These are phyloP conservation scores for Dryococelus australis DNA, from an alignment of 2,888 invertebrate species.

Conservation along the genomic window DNA sequence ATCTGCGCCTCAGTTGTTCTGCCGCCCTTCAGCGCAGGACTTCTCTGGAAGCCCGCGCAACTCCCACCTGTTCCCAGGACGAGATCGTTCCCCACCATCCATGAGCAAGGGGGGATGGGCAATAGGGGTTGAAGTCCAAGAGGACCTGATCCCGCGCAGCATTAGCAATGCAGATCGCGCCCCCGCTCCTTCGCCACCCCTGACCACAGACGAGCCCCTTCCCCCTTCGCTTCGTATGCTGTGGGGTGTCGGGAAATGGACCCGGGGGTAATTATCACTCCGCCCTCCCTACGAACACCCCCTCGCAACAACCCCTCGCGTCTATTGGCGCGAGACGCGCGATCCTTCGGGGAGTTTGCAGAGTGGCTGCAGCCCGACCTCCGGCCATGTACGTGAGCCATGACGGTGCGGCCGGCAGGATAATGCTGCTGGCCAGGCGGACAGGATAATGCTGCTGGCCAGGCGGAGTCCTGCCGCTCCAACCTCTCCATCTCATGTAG, in stretches of 20 bases:
- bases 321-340: no score
- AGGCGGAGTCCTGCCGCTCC: no score
- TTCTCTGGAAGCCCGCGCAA: background rate
- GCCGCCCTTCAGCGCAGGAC: background rate
- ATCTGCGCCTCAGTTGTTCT: no score
- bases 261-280: constrained; percentile 10
- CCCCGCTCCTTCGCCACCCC: background rate
- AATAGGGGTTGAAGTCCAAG: background rate
- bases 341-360: background rate
- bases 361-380: background rate
- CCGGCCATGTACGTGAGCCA: no score
- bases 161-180: constrained; percentile 3
- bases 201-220: background rate
- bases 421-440: no score
- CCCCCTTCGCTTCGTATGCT: background rate
- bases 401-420: no score
- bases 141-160: background rate
- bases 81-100: background rate
- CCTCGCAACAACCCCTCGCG: background rate
- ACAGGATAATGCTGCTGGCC: no score
- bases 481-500: no score
- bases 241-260: background rate
- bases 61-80: background rate
- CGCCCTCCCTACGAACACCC: background rate
- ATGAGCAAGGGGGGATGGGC: background rate